These are phyloP conservation scores for Trichonephila clavata DNA, from an alignment of 1,140 invertebrate species.

Conservation along the genomic window DNA sequence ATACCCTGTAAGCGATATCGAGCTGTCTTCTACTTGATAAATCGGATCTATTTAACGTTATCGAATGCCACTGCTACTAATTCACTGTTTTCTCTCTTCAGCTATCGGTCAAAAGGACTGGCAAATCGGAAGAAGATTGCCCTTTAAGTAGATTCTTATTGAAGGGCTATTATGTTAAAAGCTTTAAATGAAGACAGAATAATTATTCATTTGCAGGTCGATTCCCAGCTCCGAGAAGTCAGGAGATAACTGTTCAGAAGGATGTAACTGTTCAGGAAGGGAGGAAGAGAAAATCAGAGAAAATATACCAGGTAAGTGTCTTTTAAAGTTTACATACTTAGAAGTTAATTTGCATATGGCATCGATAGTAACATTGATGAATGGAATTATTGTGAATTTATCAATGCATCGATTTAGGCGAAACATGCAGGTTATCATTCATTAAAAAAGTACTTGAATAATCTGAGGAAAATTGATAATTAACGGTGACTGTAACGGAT, in stretches of 20 bases:
- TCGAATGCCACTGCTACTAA: conserved; percentile 44
- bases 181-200: conserved; percentile 42
- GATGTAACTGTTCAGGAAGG: conserved; percentile 67
- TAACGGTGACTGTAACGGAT: too few relatives aligned
- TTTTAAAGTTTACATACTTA: too few relatives aligned
- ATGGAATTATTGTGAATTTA: too few relatives aligned
- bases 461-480: too few relatives aligned
- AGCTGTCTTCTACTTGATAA: conserved; percentile 56
- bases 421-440: too few relatives aligned
- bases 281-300: conserved; percentile 73
- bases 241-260: conserved; percentile 72
- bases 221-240: conserved; percentile 69
- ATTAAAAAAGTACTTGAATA: too few relatives aligned
- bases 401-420: too few relatives aligned
- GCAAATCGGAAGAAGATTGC: conserved; percentile 56
- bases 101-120: conserved; percentile 1
- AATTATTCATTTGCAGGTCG: conserved; percentile 72
- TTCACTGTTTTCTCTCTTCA: conserved; percentile 40
- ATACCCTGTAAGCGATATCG: conserved; percentile 49
- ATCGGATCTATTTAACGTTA: conserved; percentile 52
- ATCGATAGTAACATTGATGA: too few relatives aligned
- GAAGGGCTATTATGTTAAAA: conserved; percentile 44
- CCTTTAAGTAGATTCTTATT: conserved; percentile 16
- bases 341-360: too few relatives aligned
- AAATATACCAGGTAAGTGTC: conserved; percentile 67